phyloP scores from a whole-genome alignment of 2,113 vertebrate genomes.

The Eonycteris spelaea region DNA sequence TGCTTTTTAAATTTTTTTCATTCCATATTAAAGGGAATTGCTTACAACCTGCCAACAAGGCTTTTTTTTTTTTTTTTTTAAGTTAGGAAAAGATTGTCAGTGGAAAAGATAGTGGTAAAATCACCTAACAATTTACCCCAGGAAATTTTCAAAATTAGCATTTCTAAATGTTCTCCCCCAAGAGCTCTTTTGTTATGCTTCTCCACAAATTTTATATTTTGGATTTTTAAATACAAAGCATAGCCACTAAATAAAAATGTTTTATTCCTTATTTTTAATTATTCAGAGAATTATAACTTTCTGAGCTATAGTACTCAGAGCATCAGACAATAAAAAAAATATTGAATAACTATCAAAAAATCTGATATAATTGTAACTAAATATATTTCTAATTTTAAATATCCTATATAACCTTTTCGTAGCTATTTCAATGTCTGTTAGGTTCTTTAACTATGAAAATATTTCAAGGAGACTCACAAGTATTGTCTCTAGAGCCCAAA shows the following conservation, averaged over 20 bases:
- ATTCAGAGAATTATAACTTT: neutral
- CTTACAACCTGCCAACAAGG: neutral
- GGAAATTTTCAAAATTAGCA: neutral
- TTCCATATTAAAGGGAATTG: neutral
- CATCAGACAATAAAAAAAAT: neutral
- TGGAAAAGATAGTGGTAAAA: neutral
- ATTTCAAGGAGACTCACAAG: neutral
- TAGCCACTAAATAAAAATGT: neutral
- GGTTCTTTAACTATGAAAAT: neutral
- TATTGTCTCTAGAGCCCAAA: neutral
- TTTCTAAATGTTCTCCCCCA: neutral
- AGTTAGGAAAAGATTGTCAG: neutral
- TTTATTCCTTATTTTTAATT: neutral
- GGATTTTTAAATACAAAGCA: neutral
- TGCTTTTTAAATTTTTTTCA: neutral
- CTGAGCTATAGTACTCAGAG: neutral
- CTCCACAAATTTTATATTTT: neutral
- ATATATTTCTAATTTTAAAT: neutral
- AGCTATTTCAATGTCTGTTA: neutral
- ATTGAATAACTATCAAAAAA: neutral
- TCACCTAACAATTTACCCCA: neutral
- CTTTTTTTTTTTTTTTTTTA: neutral
- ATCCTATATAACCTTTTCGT: neutral
- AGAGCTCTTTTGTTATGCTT: neutral
- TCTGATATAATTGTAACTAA: neutral